These are phyloP conservation scores for Mamestra brassicae DNA, from an alignment of 2,888 invertebrate genomes.

Conservation along the genomic window DNA sequence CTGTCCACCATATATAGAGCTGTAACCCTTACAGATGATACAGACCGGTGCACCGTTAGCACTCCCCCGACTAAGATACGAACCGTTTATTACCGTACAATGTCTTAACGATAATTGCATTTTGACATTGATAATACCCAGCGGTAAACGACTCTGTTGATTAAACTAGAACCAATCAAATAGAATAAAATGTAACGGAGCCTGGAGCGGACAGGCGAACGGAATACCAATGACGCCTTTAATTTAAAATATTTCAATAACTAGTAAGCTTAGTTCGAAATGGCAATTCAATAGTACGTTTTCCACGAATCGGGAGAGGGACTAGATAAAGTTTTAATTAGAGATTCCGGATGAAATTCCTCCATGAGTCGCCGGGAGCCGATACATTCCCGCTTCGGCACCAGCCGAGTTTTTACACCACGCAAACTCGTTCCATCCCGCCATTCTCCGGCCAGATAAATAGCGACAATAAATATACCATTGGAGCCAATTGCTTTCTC, in stretches of 20 bases:
- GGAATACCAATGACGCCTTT: conserved; percentile 51
- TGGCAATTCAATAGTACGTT: conserved; percentile 60
- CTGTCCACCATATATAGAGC: conserved; percentile 63
- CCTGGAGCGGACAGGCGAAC: conserved; percentile 21
- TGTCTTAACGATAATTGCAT: conserved; percentile 70
- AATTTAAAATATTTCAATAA: conserved; percentile 60
- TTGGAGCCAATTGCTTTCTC: conserved; percentile 79
- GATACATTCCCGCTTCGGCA: conserved; percentile 88
- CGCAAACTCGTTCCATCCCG: conserved; percentile 82
- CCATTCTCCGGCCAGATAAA: conserved; percentile 80
- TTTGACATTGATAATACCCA: conserved; percentile 65
- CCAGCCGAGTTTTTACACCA: conserved; percentile 85
- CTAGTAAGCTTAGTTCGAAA: conserved; percentile 49
- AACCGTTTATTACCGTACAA: conserved; percentile 66
- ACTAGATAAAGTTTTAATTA: conserved; percentile 90
- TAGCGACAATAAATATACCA: conserved; percentile 83
- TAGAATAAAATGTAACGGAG: conserved; percentile 54
- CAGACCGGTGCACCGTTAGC: conserved; percentile 64
- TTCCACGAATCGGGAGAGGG: conserved; percentile 73
- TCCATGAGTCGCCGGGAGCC: conserved; percentile 80
- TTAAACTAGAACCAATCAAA: conserved; percentile 59
- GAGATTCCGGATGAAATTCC: conserved; percentile 89
- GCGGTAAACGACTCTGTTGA: conserved; percentile 54
- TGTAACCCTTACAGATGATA: conserved; percentile 52
- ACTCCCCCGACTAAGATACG: conserved; percentile 62